A percentile compares a stretch with the other conserved stretches of the same genome.
Evolutionary conservation across 2,113 vertebrate genomes (phyloP).

Genomic region (Lampris incognitus): DNA sequence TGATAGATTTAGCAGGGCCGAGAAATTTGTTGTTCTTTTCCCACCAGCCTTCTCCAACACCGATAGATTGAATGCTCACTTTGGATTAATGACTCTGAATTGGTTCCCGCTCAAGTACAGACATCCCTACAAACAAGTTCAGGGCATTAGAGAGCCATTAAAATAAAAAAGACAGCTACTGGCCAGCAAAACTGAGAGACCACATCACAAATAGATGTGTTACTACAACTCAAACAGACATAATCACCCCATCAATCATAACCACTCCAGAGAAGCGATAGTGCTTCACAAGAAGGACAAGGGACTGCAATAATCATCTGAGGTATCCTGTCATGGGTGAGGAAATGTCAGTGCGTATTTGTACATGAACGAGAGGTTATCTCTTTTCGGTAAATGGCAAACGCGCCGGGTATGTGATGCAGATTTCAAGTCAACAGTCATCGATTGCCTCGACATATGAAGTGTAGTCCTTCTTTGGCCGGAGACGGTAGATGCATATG

Average conservation of each 20-base stretch:
- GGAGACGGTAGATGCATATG: neutral
- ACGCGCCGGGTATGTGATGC: neutral
- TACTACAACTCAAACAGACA: slow-evolving; percentile 2
- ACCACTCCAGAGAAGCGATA: neutral
- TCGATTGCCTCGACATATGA: neutral
- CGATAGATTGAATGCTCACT: slow-evolving; percentile 16
- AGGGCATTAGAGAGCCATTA: slow-evolving; percentile 13
- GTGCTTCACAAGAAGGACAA: slow-evolving; percentile 8
- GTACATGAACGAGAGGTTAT: neutral
- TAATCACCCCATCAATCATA: neutral
- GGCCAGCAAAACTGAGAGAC: slow-evolving; percentile 12
- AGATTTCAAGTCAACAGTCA: neutral
- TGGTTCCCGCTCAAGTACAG: slow-evolving; percentile 6
- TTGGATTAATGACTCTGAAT: slow-evolving; percentile 16
- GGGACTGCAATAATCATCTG: neutral
- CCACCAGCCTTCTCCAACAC: slow-evolving; percentile 35
- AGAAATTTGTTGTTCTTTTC: slow-evolving; percentile 40
- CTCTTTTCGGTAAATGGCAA: neutral
- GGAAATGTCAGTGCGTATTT: too few relatives aligned
- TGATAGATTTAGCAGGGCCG: slow-evolving; percentile 41
- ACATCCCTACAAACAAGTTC: slow-evolving; percentile 32
- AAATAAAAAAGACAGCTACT: neutral
- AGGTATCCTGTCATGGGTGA: too few relatives aligned
- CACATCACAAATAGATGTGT: slow-evolving; percentile 6
- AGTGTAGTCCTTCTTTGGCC: neutral